A percentile compares a stretch with the other conserved stretches of the same genome.
These are phyloP conservation scores for Neopelma chrysocephalum DNA, from an alignment of 2,797 vertebrate species.

Conservation along the genomic window DNA sequence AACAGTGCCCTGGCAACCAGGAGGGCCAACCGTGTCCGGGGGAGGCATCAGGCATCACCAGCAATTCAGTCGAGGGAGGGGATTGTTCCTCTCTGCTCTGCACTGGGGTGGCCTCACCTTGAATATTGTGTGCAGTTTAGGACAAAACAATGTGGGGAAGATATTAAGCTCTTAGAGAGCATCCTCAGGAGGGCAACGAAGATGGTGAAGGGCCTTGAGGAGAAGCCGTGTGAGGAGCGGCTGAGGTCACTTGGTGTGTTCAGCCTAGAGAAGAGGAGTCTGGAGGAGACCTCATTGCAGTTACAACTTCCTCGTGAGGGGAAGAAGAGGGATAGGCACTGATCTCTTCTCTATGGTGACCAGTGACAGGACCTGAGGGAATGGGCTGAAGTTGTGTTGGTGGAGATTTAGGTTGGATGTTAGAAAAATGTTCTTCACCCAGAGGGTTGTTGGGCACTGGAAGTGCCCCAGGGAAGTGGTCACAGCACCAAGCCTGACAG, in stretches of 20 bases:
- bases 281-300: rapidly evolving
- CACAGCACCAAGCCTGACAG: background rate
- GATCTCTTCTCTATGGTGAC: too few relatives aligned
- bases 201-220: background rate
- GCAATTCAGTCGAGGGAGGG: rapidly evolving
- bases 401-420: too few relatives aligned
- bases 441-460: background rate
- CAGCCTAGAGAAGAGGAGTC: background rate
- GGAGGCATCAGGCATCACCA: rapidly evolving
- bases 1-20: background rate
- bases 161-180: rapidly evolving
- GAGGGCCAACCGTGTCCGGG: background rate
- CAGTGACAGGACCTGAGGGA: too few relatives aligned
- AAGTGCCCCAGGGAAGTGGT: too few relatives aligned
- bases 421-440: too few relatives aligned
- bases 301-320: rapidly evolving
- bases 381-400: too few relatives aligned
- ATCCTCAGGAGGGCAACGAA: rapidly evolving
- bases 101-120: background rate
- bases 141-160: rapidly evolving
- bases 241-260: background rate
- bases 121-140: rapidly evolving
- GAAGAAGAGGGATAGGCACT: background rate
- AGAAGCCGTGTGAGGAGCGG: rapidly evolving
- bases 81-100: background rate